Base-by-base conservation (phyloP, 2,888 invertebrate genomes). In the Perdita meconis region DNA sequence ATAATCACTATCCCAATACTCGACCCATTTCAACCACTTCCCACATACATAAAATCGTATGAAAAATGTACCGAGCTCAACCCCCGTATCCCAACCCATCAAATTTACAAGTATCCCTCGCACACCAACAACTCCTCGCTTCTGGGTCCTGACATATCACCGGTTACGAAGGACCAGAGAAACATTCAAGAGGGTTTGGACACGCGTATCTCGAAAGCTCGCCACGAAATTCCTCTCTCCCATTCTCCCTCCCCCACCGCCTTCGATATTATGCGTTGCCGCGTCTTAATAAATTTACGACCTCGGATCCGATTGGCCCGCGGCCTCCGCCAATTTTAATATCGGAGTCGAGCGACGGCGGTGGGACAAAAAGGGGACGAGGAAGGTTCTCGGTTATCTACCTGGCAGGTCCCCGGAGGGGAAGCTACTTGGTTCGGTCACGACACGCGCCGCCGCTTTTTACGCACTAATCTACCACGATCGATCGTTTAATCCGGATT, bases 401-500 rank as follows among this genome's bases (percentile, higher is more conserved):
- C 4, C 68, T 56, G 47, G 8, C 36, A 44, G 42, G 10, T 5
- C 19, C 24, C 61, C 16, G 13, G 34, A n/a, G n/a, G 42, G 3
- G n/a, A 22, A 66, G 26, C 36, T 42, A 38, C n/a, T 50, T 12
- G 10, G 22, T 30, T 53, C 42, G 5, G 5, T 22, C 56, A 38
- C 38, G 67, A 78, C 73, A 79, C 79, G 69, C 64, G 67, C 55
- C 36, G 63, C 56, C 50, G 83, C 80, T 86, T 85, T 85, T 85
- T 85, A 84, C 69, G 80, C 82, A 70, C 80, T 85, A 86, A 86
- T 85, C 86, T 74, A 51, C 64, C 57, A 66, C 82, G 84, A 86
- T 85, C 86, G 86, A 82, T 85, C 85, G 84, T 86, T 86, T 85
- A 85, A 86, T 85, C 86, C 69, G 84, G 86, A 85, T 84, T 85